These are phyloP conservation scores for roundworm (Caenorhabditis elegans) DNA, from an alignment of 1,140 invertebrate genomes.

Conservation along the genomic window DNA sequence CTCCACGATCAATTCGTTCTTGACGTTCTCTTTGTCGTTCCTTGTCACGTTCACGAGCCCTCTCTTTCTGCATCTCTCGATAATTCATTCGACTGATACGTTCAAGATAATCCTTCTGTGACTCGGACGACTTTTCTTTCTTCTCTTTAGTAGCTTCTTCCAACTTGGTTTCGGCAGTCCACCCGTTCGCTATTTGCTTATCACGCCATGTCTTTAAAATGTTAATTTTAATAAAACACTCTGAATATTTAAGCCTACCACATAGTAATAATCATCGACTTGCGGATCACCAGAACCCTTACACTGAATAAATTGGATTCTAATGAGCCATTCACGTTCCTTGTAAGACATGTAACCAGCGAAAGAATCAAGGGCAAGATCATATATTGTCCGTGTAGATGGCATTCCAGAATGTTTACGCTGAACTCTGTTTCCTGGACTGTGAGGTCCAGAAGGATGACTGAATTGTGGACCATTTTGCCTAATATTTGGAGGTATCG, in stretches of 20 bases:
- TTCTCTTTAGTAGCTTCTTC: too few relatives aligned
- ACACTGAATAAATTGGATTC: constrained; percentile 64
- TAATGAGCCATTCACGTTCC: constrained; percentile 65
- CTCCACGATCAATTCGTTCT: constrained; percentile 21
- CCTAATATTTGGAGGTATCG: constrained; percentile 20
- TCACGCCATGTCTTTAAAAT: constrained; percentile 35
- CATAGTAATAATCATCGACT: constrained; percentile 64
- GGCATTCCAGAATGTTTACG: constrained; percentile 49
- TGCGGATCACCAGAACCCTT: constrained; percentile 58
- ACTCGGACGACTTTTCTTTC: neutral
- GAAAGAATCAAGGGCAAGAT: constrained; percentile 65
- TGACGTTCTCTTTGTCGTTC: neutral
- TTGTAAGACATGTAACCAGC: constrained; percentile 65
- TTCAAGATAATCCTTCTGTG: neutral
- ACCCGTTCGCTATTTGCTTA: constrained; percentile 35
- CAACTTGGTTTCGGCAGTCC: neutral
- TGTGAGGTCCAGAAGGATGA: constrained; percentile 10
- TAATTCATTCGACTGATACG: neutral
- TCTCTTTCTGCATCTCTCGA: neutral
- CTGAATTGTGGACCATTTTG: neutral
- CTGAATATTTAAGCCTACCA: constrained; percentile 42
- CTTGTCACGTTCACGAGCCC: neutral
- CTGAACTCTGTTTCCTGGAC: neutral
- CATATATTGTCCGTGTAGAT: constrained; percentile 55
- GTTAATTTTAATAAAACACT: neutral